A percentile compares a stretch with the other conserved stretches of the same genome.
Conservation (phyloP, 2,888 invertebrate genomes). For the Falcaria lacertinaria region DNA sequence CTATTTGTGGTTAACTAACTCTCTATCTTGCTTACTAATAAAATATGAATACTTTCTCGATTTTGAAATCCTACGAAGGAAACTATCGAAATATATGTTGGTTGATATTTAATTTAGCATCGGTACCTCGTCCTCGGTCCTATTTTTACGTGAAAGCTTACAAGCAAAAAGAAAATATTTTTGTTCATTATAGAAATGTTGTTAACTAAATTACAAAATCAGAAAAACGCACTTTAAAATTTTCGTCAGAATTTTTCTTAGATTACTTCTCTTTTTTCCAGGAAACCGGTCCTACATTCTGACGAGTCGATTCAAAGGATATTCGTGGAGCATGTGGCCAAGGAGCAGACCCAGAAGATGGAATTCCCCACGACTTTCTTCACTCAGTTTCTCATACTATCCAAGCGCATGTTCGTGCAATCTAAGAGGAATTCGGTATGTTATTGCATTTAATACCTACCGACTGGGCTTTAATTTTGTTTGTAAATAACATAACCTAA, state of each 20-base stretch:
- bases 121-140: too few relatives aligned
- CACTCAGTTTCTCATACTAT: constrained; percentile 74
- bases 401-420: constrained; percentile 76
- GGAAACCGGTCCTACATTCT: constrained; percentile 63
- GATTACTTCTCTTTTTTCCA: constrained; percentile 36
- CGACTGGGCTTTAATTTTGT: neutral
- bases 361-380: constrained; percentile 77
- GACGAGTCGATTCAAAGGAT: constrained; percentile 67
- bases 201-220: too few relatives aligned
- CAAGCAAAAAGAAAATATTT: too few relatives aligned
- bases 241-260: too few relatives aligned
- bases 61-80: too few relatives aligned
- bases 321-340: constrained; percentile 65
- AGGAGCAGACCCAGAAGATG: constrained; percentile 61
- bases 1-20: neutral
- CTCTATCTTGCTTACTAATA: too few relatives aligned
- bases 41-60: too few relatives aligned
- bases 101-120: too few relatives aligned
- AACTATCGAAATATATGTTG: too few relatives aligned
- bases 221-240: too few relatives aligned
- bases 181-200: too few relatives aligned
- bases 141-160: too few relatives aligned
- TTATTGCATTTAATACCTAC: constrained; percentile 3
- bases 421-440: constrained; percentile 75
- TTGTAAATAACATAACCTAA: neutral